These are phyloP conservation scores for Dermolepida albohirtum DNA, from an alignment of 2,888 invertebrate species.

Conservation along the genomic window DNA sequence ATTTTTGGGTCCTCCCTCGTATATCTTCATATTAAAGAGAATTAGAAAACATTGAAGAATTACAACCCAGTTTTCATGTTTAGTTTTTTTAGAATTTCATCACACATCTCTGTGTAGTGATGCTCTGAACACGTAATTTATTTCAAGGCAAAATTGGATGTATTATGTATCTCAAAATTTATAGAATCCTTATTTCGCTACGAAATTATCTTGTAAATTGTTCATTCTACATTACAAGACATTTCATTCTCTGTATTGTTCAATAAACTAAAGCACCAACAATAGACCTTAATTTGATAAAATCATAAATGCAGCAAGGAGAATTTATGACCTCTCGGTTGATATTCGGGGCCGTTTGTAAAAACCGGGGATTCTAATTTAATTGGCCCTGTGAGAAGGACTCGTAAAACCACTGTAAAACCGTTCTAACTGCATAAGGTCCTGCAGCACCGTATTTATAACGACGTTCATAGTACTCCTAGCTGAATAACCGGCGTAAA, in stretches of 20 bases:
- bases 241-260: background rate
- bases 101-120: no score
- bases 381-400: slow-evolving; percentile 35
- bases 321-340: background rate
- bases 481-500: slow-evolving; percentile 55
- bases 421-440: slow-evolving; percentile 41
- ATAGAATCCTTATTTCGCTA: background rate
- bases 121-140: no score
- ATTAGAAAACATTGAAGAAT: no score
- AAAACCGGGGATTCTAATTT: slow-evolving; percentile 36
- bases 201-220: background rate
- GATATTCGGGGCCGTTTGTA: slow-evolving; percentile 24
- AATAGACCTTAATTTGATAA: slow-evolving; percentile 15
- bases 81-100: no score
- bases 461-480: slow-evolving; percentile 40
- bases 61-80: no score
- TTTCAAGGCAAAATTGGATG: no score
- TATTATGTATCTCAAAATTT: no score
- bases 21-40: no score
- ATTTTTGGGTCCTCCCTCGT: no score
- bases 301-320: slow-evolving; percentile 5
- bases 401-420: slow-evolving; percentile 43
- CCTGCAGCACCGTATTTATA: slow-evolving; percentile 47
- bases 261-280: background rate
- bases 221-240: background rate